Base-by-base conservation (phyloP, 2,888 invertebrate species). In the Ennomos fuscantarius region DNA sequence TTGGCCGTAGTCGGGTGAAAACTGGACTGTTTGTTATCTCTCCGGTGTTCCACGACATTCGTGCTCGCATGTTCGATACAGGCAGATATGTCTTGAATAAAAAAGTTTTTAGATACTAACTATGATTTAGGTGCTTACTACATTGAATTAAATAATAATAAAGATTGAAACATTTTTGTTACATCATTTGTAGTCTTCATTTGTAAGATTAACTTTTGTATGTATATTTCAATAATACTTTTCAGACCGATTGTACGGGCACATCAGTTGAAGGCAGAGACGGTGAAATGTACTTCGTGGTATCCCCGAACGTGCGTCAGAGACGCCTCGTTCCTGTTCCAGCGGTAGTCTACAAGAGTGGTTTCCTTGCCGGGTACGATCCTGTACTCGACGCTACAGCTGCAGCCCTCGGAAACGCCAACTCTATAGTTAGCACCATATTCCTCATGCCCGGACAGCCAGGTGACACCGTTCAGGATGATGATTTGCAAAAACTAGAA, bases 371-470 rank as follows among this genome's bases (percentile, higher is more conserved):
- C 1, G 97, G 97, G 9, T 97, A 97, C 76, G 97, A 97, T 69
- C 96, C 96, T 0, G 94, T 94, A 35, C 83, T 97, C 35, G 97
- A 97, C 74, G 97, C 97, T 0, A 97, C 97, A 0, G 95, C 95
- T 1, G 95, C 96, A 5, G 95, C 97, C 8, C 88, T 97, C 48
- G 96, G 97, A 9, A 94, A 93, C 33, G 93, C 94, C 32, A 94
- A 95, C 62, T 94, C 96, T 48, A 92, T 95, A 0, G 93, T 97
- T 0, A 97, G 96, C 73, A 95, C 96, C 0, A 93, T 97, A 40
- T 95, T 97, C 67, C 93, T 97, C 0, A 95, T 97, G 92, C 97
- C 97, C 0, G 97, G 97, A 0, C 96, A 97, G 77, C 96, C 97
- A 84, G 96, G 97, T 31, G 95, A 95, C 51, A 93, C 95, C 0